Percentiles rank a stretch among this genome's conserved stretches.
These are phyloP conservation scores for Idaea straminata DNA, from an alignment of 2,888 invertebrate genomes.

Conservation along the genomic window DNA sequence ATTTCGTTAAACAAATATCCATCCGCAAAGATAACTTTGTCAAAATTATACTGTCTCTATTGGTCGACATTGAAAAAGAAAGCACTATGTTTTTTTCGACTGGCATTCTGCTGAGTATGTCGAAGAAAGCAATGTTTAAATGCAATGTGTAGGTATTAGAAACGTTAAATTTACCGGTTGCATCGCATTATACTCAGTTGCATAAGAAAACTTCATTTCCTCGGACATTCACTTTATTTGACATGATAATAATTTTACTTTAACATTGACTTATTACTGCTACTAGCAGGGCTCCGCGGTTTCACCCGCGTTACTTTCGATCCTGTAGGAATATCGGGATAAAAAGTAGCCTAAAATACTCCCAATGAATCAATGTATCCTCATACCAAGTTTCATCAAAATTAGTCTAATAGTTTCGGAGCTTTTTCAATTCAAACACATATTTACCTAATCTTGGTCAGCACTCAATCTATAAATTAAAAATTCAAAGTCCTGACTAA, in stretches of 20 bases:
- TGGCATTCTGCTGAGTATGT: conserved; percentile 73
- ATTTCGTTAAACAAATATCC: neutral
- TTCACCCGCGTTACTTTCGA: too few species aligned
- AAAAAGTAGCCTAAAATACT: too few species aligned
- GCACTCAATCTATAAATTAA: too few species aligned
- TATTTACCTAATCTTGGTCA: too few species aligned
- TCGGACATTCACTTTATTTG: conserved; percentile 42
- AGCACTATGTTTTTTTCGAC: conserved; percentile 67
- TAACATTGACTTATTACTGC: neutral
- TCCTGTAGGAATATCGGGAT: too few species aligned
- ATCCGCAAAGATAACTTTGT: neutral
- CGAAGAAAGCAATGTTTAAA: conserved; percentile 77
- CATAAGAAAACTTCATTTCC: conserved; percentile 77
- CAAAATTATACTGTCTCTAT: conserved; percentile 43
- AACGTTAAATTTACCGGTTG: conserved; percentile 67
- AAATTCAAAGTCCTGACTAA: too few species aligned
- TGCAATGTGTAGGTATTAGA: conserved; percentile 74
- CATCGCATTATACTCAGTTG: conserved; percentile 64
- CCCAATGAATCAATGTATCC: too few species aligned
- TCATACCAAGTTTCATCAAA: too few species aligned
- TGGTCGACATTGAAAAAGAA: conserved; percentile 77
- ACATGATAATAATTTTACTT: conserved; percentile 19
- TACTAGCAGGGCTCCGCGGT: neutral
- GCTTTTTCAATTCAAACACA: too few species aligned
- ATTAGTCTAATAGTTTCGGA: too few species aligned